phyloP scores from a whole-genome alignment of 2,113 vertebrate species.

The Microtus montanus region DNA sequence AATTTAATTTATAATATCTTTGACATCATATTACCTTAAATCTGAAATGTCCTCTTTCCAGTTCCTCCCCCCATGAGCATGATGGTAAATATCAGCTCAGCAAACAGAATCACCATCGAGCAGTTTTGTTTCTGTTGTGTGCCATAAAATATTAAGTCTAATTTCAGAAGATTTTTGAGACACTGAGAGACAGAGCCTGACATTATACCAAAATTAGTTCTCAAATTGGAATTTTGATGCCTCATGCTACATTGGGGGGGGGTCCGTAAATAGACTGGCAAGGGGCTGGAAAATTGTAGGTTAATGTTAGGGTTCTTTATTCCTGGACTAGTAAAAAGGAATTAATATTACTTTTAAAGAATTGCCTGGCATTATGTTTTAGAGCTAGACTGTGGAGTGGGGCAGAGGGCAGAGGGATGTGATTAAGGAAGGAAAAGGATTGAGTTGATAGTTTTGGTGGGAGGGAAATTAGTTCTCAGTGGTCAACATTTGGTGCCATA shows the following conservation, averaged over 20 bases:
- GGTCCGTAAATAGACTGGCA: background rate
- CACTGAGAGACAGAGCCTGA: background rate
- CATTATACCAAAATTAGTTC: background rate
- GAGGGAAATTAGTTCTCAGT: background rate
- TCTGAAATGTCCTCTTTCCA: slow-evolving; percentile 14
- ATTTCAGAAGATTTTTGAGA: slow-evolving; percentile 16
- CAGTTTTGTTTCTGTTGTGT: background rate
- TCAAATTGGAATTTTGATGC: background rate
- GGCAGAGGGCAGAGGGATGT: background rate
- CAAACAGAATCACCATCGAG: background rate
- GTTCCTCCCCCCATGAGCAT: background rate
- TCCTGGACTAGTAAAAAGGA: background rate
- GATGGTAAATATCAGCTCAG: background rate
- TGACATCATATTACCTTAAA: background rate
- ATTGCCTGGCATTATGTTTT: background rate
- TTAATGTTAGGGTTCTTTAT: background rate
- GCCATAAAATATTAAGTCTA: background rate
- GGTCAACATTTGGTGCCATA: background rate
- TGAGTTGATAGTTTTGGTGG: background rate
- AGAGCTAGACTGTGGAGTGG: background rate
- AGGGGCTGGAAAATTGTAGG: background rate
- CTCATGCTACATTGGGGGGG: background rate
- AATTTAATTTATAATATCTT: slow-evolving; percentile 3
- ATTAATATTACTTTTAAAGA: background rate
- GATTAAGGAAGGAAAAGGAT: background rate